phyloP scores from a whole-genome alignment of 2,797 vertebrate genomes.

The Uromys caudimaculatus region DNA sequence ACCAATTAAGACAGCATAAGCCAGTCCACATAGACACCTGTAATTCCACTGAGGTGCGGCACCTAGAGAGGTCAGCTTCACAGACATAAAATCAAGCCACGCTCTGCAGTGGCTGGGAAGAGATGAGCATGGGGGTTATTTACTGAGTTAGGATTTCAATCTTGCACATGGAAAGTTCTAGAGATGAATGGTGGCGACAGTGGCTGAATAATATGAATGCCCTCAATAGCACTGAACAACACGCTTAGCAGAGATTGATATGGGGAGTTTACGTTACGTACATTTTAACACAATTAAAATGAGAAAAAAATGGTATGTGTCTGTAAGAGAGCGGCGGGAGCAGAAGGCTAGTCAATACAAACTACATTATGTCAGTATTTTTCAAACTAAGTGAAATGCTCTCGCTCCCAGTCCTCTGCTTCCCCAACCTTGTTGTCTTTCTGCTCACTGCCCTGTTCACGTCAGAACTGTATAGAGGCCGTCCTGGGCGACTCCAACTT shows the following conservation, averaged over 20 bases:
- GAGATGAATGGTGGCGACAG: background rate
- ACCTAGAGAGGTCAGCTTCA: background rate
- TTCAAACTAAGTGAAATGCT: background rate
- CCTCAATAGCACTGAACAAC: background rate
- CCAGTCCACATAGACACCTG: background rate
- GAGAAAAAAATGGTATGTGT: background rate
- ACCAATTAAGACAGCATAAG: background rate
- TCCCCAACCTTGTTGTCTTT: background rate
- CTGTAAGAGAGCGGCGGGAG: background rate
- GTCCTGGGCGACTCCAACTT: background rate
- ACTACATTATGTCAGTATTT: background rate
- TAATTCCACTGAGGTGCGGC: background rate
- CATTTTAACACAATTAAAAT: slow-evolving; percentile 16
- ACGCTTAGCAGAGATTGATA: background rate
- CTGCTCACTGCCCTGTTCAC: background rate
- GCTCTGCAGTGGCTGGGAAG: background rate
- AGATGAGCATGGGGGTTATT: background rate
- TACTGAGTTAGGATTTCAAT: background rate
- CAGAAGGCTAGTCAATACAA: background rate
- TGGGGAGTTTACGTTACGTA: background rate
- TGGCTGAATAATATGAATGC: background rate
- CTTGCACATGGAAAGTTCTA: background rate
- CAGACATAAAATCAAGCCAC: background rate
- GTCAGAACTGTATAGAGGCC: background rate
- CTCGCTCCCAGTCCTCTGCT: background rate